Percentiles rank a stretch among this genome's conserved stretches.
Evolutionary conservation across 35 echinoderm and acorn worm species (phyloP).

Genomic region (Hemicentrotus pulcherrimus): DNA sequence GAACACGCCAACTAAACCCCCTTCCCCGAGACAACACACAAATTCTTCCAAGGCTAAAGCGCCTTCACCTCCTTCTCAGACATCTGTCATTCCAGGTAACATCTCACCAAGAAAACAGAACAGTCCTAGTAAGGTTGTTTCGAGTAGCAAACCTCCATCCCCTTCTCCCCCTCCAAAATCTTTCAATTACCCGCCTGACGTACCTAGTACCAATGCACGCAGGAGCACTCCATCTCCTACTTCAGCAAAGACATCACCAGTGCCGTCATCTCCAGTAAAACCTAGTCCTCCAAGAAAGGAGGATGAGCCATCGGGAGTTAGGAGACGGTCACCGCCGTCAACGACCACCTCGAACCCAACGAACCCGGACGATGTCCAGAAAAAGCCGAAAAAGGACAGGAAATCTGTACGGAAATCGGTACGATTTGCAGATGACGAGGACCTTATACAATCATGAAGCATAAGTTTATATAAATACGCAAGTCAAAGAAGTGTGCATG

Average conservation of each 20-base stretch:
- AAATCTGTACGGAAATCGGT: slow-evolving; percentile 63
- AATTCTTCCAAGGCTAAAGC: not conserved
- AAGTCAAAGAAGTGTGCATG: not conserved
- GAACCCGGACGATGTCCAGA: not conserved
- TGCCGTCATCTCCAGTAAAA: not conserved
- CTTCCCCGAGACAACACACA: not conserved
- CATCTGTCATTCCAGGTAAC: not conserved
- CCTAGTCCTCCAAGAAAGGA: not conserved
- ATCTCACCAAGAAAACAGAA: not conserved
- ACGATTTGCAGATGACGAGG: slow-evolving; percentile 40
- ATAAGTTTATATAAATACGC: not conserved
- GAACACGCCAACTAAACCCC: not conserved
- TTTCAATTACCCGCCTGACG: not conserved
- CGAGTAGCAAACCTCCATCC: not conserved
- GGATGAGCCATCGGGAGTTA: not conserved
- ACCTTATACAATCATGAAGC: slow-evolving; percentile 36
- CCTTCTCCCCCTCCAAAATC: not conserved
- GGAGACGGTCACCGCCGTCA: not conserved
- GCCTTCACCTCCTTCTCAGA: not conserved
- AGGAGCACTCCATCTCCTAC: slow-evolving; percentile 39
- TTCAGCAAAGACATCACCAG: slow-evolving; percentile 18
- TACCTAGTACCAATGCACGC: not conserved
- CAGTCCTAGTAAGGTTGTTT: not conserved
- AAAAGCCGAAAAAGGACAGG: not conserved
- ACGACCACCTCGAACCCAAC: not conserved